Conservation (phyloP, 2,888 invertebrate genomes). For the Rhagium mordax region DNA sequence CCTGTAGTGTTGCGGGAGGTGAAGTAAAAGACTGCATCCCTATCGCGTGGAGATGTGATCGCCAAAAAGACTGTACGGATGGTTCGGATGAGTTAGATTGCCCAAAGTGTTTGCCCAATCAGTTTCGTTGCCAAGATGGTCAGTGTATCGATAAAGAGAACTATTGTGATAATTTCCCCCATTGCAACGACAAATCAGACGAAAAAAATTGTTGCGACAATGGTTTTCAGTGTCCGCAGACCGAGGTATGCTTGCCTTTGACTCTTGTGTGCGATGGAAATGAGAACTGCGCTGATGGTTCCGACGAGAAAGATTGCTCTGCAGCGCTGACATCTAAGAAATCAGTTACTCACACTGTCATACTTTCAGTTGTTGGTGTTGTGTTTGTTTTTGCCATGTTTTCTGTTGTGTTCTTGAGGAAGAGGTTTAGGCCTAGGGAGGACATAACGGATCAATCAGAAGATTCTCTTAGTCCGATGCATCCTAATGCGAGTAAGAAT, state of each 20-base stretch:
- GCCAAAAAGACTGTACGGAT: constrained; percentile 86
- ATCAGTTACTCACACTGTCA: constrained; percentile 72
- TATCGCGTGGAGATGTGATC: constrained; percentile 83
- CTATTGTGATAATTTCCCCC: constrained; percentile 76
- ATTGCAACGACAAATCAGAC: constrained; percentile 81
- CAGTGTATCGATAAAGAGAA: constrained; percentile 64
- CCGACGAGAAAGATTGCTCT: constrained; percentile 81
- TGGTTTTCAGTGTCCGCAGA: constrained; percentile 82
- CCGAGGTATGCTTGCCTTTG: constrained; percentile 81
- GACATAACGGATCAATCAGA: constrained; percentile 76
- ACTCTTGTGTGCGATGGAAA: constrained; percentile 82
- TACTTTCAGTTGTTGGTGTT: constrained; percentile 73
- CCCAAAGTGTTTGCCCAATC: constrained; percentile 79
- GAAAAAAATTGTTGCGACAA: constrained; percentile 80
- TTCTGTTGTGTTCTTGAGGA: constrained; percentile 55
- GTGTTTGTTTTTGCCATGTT: constrained; percentile 68
- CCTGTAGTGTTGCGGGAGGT: constrained; percentile 74
- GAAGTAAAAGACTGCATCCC: constrained; percentile 81
- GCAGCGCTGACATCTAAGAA: constrained; percentile 73
- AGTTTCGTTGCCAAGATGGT: constrained; percentile 76
- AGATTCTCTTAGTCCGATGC: constrained; percentile 77
- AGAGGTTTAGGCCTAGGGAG: constrained; percentile 54
- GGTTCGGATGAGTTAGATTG: constrained; percentile 86
- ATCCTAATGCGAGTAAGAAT: constrained; percentile 62
- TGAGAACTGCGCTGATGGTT: constrained; percentile 85